phyloP scores from a whole-genome alignment of 2,797 vertebrate species.

The Enteromius anoplus region DNA sequence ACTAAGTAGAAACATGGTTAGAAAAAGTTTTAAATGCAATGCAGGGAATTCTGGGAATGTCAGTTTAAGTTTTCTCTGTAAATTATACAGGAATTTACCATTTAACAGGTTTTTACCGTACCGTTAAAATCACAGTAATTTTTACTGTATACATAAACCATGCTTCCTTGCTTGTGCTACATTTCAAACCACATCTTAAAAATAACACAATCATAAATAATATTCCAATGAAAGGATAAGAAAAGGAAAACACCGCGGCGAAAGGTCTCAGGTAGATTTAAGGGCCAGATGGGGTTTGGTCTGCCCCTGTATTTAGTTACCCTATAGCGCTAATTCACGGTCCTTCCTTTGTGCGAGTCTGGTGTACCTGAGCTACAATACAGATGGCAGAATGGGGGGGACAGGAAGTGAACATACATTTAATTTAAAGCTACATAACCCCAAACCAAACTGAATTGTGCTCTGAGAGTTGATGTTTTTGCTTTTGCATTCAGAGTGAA shows the following conservation, averaged over 20 bases:
- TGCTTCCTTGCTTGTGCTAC: background rate
- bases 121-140: too few relatives aligned
- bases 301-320: slow-evolving; percentile 80
- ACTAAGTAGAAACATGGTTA: too few relatives aligned
- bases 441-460: background rate
- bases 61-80: too few relatives aligned
- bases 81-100: too few relatives aligned
- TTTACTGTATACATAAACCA: background rate
- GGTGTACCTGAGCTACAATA: slow-evolving; percentile 60
- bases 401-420: slow-evolving; percentile 36
- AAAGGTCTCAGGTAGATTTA: slow-evolving; percentile 67
- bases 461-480: background rate
- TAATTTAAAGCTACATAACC: background rate
- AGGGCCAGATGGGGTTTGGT: slow-evolving; percentile 61
- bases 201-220: slow-evolving; percentile 3
- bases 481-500: background rate
- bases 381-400: slow-evolving; percentile 68
- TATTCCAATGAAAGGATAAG: slow-evolving; percentile 42
- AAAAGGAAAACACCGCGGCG: background rate
- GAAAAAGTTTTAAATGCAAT: too few relatives aligned
- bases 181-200: background rate
- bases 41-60: too few relatives aligned
- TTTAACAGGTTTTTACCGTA: too few relatives aligned
- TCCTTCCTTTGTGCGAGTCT: slow-evolving; percentile 70
- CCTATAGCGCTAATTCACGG: slow-evolving; percentile 6